Evolutionary conservation across 2,113 vertebrate species (phyloP).

Genomic region (Tapirus terrestris): DNA sequence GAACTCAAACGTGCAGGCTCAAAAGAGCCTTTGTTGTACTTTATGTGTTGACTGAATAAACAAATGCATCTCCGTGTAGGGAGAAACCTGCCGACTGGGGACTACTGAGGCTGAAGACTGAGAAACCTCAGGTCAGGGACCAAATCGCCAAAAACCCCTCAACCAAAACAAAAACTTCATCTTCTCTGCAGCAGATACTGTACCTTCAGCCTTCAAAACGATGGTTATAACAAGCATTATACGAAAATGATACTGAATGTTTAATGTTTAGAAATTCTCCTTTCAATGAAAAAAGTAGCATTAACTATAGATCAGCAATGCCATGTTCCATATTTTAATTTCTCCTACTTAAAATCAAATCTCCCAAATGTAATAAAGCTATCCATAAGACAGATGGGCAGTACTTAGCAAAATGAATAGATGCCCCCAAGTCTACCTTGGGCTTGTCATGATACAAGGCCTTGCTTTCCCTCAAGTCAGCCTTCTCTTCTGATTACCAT

Average conservation of each 20-base stretch:
- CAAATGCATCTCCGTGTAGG: background rate
- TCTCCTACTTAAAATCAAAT: constrained; percentile 25
- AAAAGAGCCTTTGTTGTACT: background rate
- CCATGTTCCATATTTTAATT: background rate
- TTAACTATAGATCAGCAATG: background rate
- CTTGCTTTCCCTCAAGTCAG: background rate
- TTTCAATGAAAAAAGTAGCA: background rate
- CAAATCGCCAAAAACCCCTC: background rate
- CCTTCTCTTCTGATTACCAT: background rate
- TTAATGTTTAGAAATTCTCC: background rate
- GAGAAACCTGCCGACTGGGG: background rate
- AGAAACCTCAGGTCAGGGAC: background rate
- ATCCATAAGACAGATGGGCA: background rate
- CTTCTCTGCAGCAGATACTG: background rate
- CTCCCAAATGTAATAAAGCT: background rate
- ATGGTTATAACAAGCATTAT: background rate
- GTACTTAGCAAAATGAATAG: background rate
- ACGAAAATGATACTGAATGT: background rate
- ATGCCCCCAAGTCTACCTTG: background rate
- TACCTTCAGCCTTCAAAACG: background rate
- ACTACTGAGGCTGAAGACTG: background rate
- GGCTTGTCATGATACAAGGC: background rate
- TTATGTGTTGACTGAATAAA: background rate
- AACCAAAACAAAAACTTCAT: background rate
- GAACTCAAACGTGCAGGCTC: background rate